Base-by-base conservation (phyloP, 1,140 invertebrate genomes). In the Drosophila nikananu region DNA sequence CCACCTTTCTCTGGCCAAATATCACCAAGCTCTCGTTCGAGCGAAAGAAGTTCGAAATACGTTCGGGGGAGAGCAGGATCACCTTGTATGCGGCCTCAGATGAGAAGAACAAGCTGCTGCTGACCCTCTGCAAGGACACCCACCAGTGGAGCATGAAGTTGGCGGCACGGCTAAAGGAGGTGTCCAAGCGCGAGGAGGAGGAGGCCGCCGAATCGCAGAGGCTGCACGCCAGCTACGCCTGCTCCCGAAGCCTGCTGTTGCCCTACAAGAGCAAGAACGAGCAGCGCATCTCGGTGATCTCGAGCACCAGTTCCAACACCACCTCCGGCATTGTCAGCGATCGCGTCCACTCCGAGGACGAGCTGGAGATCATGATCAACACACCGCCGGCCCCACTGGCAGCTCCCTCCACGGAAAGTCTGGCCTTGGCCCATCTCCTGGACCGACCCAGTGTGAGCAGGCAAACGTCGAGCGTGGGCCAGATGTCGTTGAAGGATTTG, bases 41-140 rank as follows among this genome's bases (percentile, higher is more conserved):
- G 95, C 96, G 98, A 91, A 98, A 98, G 94, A 99, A 99, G 93
- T 99, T 99, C 94, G 98, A 99, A 94, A 98, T 99, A 78, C 95
- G 97, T 49, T 97, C 97, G 5, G 95, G 96, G 32, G 97, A 97
- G 83, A 96, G 96, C 75, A 98, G 98, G 91, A 96, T 98, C 72
- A 97, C 97, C 1, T 95, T 98, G 61, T 99, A 98, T 93, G 97
- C 97, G 17, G 96, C 95, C 21, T 97, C 96, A 89, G 98, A 99
- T 93, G 97, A 98, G 83, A 98, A 98, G 92, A 98, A 97, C 90
- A 97, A 98, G 94, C 96, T 98, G 81, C 94, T 99, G 70, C 94
- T 99, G 66, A 95, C 96, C 17, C 94, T 99, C 21, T 99, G 98
- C 93, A 96, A 96, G 82, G 96, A 97, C 76, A 98, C 97, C 9